phyloP scores from a whole-genome alignment of 2,113 vertebrate species.

The Psittacara wagleri region DNA sequence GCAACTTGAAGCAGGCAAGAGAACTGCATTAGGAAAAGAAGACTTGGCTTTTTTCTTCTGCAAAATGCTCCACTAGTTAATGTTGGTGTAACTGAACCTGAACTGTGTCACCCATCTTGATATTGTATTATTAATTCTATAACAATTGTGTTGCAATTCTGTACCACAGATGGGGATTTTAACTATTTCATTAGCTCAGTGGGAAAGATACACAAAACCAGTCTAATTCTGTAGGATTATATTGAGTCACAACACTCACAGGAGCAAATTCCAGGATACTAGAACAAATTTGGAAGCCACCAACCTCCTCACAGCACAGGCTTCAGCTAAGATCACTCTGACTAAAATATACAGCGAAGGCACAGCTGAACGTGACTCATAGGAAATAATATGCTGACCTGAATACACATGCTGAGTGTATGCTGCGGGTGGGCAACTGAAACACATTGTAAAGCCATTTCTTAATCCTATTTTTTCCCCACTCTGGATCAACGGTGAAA shows the following conservation, averaged over 20 bases:
- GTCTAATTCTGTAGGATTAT: conserved; percentile 25
- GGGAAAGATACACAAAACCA: not conserved
- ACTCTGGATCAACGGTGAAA: not conserved
- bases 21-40: not conserved
- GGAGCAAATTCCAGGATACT: conserved; percentile 46
- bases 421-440: conserved; percentile 31
- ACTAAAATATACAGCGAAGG: conserved; percentile 52
- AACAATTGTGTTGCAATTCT: conserved; percentile 21
- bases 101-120: not conserved
- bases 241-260: conserved; percentile 24
- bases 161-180: not conserved
- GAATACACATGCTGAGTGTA: conserved; percentile 27
- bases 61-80: not conserved
- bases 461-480: not conserved
- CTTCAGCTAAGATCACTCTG: conserved; percentile 27
- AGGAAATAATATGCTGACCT: conserved; percentile 49
- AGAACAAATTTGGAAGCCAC: conserved; percentile 34
- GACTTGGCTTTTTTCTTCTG: not conserved
- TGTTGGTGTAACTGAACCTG: conserved; percentile 7
- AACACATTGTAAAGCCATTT: not conserved
- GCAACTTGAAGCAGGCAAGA: not conserved
- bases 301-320: conserved; percentile 35
- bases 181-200: conserved; percentile 42
- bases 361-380: conserved; percentile 58
- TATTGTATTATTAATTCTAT: conserved; percentile 46